Conservation (phyloP, 2,888 invertebrate species). For the Augiades crinisus region DNA sequence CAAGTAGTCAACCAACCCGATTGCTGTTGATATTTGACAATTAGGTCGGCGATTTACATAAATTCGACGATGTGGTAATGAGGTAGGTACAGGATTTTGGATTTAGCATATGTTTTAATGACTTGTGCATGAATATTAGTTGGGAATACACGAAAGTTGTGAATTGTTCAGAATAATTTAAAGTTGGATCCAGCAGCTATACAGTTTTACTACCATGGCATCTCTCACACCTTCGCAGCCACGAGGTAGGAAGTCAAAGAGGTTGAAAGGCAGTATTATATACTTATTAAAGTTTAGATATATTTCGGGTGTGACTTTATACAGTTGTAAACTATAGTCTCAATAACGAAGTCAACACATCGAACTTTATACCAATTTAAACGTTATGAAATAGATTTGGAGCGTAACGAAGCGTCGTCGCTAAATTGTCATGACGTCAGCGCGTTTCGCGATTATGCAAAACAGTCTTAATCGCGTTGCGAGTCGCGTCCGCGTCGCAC, state of each 20-base stretch:
- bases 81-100: constrained; percentile 2
- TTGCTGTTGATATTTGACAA: constrained; percentile 19
- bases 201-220: no score
- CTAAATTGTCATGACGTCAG: constrained; percentile 28
- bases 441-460: constrained; percentile 57
- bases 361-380: no score
- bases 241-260: no score
- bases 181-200: no score
- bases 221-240: no score
- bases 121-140: background rate
- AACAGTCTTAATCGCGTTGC: constrained; percentile 64
- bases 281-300: no score
- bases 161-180: no score
- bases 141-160: no score
- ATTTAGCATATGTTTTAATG: constrained; percentile 12
- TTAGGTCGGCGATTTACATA: constrained; percentile 18
- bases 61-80: constrained; percentile 12
- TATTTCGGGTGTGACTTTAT: no score
- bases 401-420: constrained; percentile 26
- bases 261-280: no score
- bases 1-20: background rate
- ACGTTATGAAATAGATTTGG: constrained; percentile 10
- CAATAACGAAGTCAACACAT: no score
- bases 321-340: no score
- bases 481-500: constrained; percentile 46